Base-by-base conservation (phyloP, 1,140 invertebrate genomes). In the Drosophila virilis region DNA sequence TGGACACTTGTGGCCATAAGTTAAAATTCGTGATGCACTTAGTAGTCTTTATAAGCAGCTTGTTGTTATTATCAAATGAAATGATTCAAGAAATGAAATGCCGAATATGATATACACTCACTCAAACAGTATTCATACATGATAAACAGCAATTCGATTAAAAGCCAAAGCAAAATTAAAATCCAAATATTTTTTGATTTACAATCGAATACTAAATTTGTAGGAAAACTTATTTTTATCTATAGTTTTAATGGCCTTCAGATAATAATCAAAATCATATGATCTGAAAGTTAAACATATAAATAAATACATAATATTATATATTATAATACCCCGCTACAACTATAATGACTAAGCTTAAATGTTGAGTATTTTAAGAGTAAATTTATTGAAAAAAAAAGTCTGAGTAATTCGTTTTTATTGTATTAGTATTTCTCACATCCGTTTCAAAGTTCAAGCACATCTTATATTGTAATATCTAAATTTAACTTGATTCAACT, bases 401-500 rank as follows among this genome's bases (percentile, higher is more conserved):
- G 22, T 54, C 8, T 54, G 51, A 35, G 28, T 15, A 13, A 58
- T 59, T 59, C 10, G 9, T 32, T 6, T 10, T 42, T 12, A 6
- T 17, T 54, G 13, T 10, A 10, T 54, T 54, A 17, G 8, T 43
- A 57, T 32, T 46, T 46, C 48, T 9, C 64, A 54, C 48, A 73
- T 67, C 54, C 55, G 54, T 67, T 54, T 73, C 17, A 38, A 74
- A 48, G 46, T 33, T 22, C n/a, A 7, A 13, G 35, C 9, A 22
- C 38, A 59, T 17, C 6, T 4, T 37, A 22, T 64, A 64, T 35
- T 74, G 59, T 70, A 64, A 74, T 74, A n/a, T 74, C 72, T 58
- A 74, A 74, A 51, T 58, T 52, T 74, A 74, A 55, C 51, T 65
- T 38, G 15, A 46, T 37, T 35, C 42, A 17, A 32, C 38, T 15